phyloP scores from a whole-genome alignment of 1,140 invertebrate species.

The Tetramorium simillimum region DNA sequence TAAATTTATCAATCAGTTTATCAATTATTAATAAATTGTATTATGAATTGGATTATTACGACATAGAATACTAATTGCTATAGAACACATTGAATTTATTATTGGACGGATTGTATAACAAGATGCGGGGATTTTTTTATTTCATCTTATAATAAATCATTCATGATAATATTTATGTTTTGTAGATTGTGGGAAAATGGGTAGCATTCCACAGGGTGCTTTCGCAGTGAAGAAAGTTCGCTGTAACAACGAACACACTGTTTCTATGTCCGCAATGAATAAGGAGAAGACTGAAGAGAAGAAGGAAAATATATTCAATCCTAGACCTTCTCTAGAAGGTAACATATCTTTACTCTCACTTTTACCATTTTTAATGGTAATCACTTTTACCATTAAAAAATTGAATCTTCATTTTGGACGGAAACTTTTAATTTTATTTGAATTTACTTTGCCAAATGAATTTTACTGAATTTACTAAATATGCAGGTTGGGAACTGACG shows the following conservation, averaged over 20 bases:
- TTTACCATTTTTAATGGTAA: neutral
- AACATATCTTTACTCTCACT: neutral
- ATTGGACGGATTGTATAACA: neutral
- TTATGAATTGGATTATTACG: neutral
- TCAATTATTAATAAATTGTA: neutral
- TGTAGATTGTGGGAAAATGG: conserved; percentile 84
- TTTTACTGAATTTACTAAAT: neutral
- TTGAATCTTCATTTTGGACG: neutral
- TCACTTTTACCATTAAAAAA: neutral
- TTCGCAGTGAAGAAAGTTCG: conserved; percentile 87
- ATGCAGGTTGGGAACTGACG: conserved; percentile 84
- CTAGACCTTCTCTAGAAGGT: conserved; percentile 70
- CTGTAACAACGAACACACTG: conserved; percentile 82
- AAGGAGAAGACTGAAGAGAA: conserved; percentile 71
- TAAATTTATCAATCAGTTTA: too few species aligned
- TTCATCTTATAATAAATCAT: neutral
- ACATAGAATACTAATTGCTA: neutral
- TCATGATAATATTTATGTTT: neutral
- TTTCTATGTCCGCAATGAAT: conserved; percentile 77
- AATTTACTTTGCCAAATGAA: neutral
- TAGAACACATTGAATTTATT: neutral
- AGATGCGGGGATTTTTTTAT: neutral
- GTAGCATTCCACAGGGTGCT: conserved; percentile 86
- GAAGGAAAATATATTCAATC: conserved; percentile 67
- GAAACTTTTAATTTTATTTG: neutral